Conservation (phyloP, 2,797 vertebrate species). For the Poeciliopsis gracilis region DNA sequence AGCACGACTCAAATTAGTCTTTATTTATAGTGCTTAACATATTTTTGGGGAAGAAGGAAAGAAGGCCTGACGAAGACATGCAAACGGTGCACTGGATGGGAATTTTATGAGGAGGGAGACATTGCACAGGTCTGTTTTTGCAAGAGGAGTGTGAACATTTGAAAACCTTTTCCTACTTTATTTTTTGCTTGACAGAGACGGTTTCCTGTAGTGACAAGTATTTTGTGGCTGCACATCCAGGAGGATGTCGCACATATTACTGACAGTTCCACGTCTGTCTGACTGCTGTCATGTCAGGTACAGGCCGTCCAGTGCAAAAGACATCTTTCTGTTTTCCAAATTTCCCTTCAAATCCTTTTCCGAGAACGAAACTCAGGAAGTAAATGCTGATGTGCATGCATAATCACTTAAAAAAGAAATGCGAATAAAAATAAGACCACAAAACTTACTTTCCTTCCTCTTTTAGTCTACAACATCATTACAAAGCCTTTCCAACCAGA, state of each 20-base stretch:
- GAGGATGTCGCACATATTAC: background rate
- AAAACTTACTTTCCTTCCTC: constrained; percentile 33
- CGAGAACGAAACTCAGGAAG: background rate
- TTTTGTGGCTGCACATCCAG: constrained; percentile 1
- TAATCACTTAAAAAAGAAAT: constrained; percentile 36
- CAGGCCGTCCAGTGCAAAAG: background rate
- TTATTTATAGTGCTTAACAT: background rate
- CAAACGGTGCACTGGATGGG: background rate
- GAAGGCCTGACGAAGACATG: background rate
- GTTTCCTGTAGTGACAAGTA: background rate
- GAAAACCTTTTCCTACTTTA: background rate
- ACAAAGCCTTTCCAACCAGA: constrained; percentile 31
- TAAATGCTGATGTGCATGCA: background rate
- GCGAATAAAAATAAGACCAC: constrained; percentile 9
- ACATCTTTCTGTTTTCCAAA: background rate
- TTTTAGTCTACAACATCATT: constrained; percentile 46
- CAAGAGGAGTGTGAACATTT: background rate
- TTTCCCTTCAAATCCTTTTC: background rate
- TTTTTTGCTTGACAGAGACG: background rate
- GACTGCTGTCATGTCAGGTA: background rate
- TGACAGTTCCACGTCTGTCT: background rate
- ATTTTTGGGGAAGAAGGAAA: background rate
- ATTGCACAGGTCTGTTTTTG: background rate
- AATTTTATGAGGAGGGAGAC: background rate
- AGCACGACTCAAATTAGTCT: background rate